Evolutionary conservation across 2,113 vertebrate species (phyloP).

Genomic region (Nematolebias whitei): DNA sequence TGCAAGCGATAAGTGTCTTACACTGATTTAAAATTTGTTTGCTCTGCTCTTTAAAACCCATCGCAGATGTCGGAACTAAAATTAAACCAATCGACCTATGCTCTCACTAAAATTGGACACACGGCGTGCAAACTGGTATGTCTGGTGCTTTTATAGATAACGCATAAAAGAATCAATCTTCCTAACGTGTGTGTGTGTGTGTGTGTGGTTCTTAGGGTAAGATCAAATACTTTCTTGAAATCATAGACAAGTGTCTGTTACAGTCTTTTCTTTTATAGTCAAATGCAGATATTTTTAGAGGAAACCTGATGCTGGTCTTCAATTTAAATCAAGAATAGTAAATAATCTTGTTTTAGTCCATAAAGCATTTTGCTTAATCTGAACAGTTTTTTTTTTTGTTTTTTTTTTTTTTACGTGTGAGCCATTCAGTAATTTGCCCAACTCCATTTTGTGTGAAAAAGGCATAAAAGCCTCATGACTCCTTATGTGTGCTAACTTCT

Average conservation of each 20-base stretch:
- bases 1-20: not conserved
- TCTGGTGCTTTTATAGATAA: not conserved
- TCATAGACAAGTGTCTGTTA: too few relatives aligned
- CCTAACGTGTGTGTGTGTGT: too few relatives aligned
- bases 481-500: too few relatives aligned
- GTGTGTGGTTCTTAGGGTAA: not conserved
- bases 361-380: too few relatives aligned
- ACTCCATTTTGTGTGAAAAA: too few relatives aligned
- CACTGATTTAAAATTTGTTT: not conserved
- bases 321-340: not conserved
- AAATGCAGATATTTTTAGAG: not conserved
- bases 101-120: not conserved
- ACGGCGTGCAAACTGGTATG: not conserved
- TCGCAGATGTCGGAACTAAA: not conserved
- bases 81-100: not conserved
- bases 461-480: too few relatives aligned
- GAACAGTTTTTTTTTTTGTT: too few relatives aligned
- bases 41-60: not conserved
- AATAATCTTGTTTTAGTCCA: not conserved
- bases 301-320: not conserved
- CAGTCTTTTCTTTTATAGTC: not conserved
- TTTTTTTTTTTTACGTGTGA: not conserved
- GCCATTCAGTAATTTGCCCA: too few relatives aligned
- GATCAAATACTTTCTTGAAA: slow-evolving; percentile 1
- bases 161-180: not conserved